These are phyloP conservation scores for Lonchura striata DNA, from an alignment of 2,113 vertebrate species.

Conservation along the genomic window DNA sequence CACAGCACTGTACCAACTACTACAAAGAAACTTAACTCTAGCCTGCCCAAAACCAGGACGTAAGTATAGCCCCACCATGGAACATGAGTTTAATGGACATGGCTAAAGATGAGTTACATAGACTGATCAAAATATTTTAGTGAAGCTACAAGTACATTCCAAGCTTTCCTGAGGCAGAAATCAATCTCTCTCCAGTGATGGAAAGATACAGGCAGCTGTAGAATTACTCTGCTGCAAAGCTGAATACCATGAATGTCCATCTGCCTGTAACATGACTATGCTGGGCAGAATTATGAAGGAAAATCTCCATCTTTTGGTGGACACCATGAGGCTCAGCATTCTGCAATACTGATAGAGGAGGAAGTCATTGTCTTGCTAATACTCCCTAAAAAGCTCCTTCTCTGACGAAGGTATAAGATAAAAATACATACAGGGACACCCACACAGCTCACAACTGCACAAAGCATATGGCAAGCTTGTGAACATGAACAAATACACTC, in stretches of 20 bases:
- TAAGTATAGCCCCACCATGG: background rate
- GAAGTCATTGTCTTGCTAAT: background rate
- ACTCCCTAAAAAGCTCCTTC: background rate
- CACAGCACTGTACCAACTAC: background rate
- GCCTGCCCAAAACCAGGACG: background rate
- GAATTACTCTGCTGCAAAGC: background rate
- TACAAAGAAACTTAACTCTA: background rate
- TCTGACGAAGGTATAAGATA: background rate
- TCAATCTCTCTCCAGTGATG: slow-evolving; percentile 5
- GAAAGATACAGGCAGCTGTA: background rate
- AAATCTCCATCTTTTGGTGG: background rate
- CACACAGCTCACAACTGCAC: slow-evolving; percentile 33
- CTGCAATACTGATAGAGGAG: background rate
- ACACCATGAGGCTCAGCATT: background rate
- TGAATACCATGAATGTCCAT: background rate
- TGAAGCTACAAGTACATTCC: background rate
- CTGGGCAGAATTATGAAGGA: background rate
- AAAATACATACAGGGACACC: slow-evolving; percentile 12
- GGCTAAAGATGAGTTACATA: background rate
- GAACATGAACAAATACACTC: background rate
- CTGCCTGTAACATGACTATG: background rate
- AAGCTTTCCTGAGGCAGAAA: slow-evolving; percentile 50
- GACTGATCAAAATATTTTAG: background rate
- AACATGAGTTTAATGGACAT: background rate
- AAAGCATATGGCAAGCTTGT: background rate